phyloP scores from a whole-genome alignment of 2,113 vertebrate genomes.

The Ammospiza nelsoni region DNA sequence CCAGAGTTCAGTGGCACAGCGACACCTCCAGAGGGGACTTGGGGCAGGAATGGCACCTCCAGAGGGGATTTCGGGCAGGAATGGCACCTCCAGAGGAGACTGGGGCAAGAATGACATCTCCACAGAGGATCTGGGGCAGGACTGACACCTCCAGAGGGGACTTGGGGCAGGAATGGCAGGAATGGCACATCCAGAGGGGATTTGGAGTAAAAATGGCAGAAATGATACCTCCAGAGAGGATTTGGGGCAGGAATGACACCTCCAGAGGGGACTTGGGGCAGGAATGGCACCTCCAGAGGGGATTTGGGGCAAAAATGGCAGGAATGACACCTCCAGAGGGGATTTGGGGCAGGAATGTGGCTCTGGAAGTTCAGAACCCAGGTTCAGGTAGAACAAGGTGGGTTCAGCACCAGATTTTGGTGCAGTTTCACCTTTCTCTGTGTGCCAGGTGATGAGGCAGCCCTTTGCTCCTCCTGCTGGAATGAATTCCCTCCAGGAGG shows the following conservation, averaged over 20 bases:
- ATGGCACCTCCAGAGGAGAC: too few species aligned
- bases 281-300: neutral
- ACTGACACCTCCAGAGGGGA: neutral
- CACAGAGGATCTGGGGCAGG: neutral
- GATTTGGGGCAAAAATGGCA: too few species aligned
- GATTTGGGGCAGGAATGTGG: neutral
- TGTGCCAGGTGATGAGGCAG: neutral
- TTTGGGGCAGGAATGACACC: neutral
- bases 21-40: neutral
- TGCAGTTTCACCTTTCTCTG: neutral
- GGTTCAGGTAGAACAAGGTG: neutral
- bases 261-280: neutral
- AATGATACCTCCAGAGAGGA: neutral
- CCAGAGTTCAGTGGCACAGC: neutral
- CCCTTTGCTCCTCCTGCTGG: neutral
- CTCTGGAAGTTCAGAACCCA: too few species aligned
- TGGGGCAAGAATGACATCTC: too few species aligned
- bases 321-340: neutral
- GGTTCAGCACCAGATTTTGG: neutral
- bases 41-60: too few species aligned
- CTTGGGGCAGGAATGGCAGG: neutral
- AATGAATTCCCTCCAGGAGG: neutral
- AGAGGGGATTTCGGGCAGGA: too few species aligned
- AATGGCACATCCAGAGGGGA: too few species aligned
- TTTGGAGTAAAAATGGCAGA: too few species aligned